Base-by-base conservation (phyloP, 2,888 invertebrate genomes). In the Zele albiditarsus region DNA sequence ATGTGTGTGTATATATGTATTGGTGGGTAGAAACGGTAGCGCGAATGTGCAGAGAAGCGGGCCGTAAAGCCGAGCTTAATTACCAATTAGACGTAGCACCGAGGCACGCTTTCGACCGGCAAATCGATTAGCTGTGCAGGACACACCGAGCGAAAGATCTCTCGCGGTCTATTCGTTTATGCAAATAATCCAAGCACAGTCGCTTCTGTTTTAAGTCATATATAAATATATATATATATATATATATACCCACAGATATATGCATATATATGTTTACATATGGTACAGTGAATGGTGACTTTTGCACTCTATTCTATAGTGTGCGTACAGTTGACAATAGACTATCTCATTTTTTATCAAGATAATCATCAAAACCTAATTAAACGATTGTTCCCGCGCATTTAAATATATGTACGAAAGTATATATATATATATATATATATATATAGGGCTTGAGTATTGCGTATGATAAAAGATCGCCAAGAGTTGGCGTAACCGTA, bases 41-140 rank as follows among this genome's bases (percentile, higher is more conserved):
- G 73, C 33, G 33, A 67, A 65, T 49, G 25, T 68, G 69, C 27
- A 28, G 63, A 31, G 66, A 46, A 33, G 66, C 53, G 76, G 78
- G 82, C 81, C 84, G 86, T 87, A 88, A 87, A 87, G 82, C 83
- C 82, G 82, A 84, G 85, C 86, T 87, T 88, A 88, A 88, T 88
- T 88, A 88, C 87, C 88, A 88, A 88, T 88, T 88, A 87, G 87
- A 87, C 84, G 84, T 87, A 83, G 84, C 84, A 84, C 84, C 81
- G 82, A 84, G 87, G 86, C 88, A 88, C 86, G 86, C 86, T 88
- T 87, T 85, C 82, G 85, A 83, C 82, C 82, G 82, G 84, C 83
- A 82, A 86, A 88, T 87, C 86, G 88, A 87, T 87, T 88, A 86
- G 85, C 81, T 68, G 72, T 69, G 84, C 82, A 82, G 75, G 71